These are phyloP conservation scores for Lacanobia wlatinum DNA, from an alignment of 2,888 invertebrate species.

Conservation along the genomic window DNA sequence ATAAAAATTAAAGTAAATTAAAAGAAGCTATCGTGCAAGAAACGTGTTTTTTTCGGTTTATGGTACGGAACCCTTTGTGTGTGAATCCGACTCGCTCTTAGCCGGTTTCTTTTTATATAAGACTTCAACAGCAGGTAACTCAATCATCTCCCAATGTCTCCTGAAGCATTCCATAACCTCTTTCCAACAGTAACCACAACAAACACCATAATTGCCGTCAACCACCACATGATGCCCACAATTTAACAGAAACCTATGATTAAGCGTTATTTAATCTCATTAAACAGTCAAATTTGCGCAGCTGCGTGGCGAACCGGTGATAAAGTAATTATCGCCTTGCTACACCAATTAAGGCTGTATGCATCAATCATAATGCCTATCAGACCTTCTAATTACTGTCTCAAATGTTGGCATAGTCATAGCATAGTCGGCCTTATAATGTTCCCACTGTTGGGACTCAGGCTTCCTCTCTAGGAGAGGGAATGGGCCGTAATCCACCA, in stretches of 20 bases:
- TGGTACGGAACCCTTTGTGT: too few relatives aligned
- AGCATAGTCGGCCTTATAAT: too few relatives aligned
- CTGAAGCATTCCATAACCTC: neutral
- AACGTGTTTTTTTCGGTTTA: too few relatives aligned
- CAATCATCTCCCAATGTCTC: neutral
- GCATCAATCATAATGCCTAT: slow-evolving; percentile 72
- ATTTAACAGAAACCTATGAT: slow-evolving; percentile 30
- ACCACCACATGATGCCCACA: neutral
- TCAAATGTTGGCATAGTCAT: too few relatives aligned
- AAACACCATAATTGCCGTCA: neutral
- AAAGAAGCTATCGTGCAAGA: too few relatives aligned
- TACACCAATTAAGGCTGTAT: slow-evolving; percentile 68
- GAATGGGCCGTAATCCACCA: too few relatives aligned
- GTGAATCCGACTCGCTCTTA: too few relatives aligned
- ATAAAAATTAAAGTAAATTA: too few relatives aligned
- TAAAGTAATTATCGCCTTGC: slow-evolving; percentile 79
- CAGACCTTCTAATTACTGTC: slow-evolving; percentile 49
- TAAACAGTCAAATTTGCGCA: slow-evolving; percentile 51
- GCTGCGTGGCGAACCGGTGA: slow-evolving; percentile 67
- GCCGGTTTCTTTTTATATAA: too few relatives aligned
- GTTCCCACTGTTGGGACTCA: too few relatives aligned
- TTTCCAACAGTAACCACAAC: neutral
- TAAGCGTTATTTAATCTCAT: slow-evolving; percentile 54
- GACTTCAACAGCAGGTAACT: too few relatives aligned
- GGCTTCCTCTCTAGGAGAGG: too few relatives aligned